These are phyloP conservation scores for Cathartes aura DNA, from an alignment of 2,113 vertebrate species.

Conservation along the genomic window DNA sequence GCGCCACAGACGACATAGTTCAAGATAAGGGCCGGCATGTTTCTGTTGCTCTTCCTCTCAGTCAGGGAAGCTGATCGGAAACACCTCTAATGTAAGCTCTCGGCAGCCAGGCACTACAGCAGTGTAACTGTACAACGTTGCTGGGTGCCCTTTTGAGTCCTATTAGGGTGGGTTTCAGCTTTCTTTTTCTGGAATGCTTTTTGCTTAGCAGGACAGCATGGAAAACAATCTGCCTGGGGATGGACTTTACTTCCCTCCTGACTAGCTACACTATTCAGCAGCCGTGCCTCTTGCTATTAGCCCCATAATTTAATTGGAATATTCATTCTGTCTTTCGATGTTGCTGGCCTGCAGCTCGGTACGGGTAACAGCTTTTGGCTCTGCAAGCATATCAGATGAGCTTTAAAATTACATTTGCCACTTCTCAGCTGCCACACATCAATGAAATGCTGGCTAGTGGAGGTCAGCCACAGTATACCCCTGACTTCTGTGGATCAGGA, in stretches of 20 bases:
- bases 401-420: neutral
- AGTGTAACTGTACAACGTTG: no score
- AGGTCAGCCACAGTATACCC: neutral
- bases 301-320: neutral
- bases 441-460: neutral
- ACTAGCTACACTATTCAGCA: neutral
- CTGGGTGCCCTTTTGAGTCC: neutral
- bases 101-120: neutral
- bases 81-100: neutral
- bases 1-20: neutral
- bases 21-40: neutral
- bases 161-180: neutral
- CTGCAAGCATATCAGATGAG: neutral
- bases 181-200: neutral
- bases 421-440: neutral
- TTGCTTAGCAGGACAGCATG: neutral
- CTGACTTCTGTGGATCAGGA: neutral
- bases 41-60: neutral
- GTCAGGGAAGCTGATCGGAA: neutral
- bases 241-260: neutral
- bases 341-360: neutral
- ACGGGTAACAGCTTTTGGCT: neutral
- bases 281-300: neutral
- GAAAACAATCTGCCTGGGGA: neutral
- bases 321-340: neutral